Evolutionary conservation across 2,113 vertebrate species (phyloP), one percentile per base, ranked within the genome.

Genomic region (Indri indri): DNA sequence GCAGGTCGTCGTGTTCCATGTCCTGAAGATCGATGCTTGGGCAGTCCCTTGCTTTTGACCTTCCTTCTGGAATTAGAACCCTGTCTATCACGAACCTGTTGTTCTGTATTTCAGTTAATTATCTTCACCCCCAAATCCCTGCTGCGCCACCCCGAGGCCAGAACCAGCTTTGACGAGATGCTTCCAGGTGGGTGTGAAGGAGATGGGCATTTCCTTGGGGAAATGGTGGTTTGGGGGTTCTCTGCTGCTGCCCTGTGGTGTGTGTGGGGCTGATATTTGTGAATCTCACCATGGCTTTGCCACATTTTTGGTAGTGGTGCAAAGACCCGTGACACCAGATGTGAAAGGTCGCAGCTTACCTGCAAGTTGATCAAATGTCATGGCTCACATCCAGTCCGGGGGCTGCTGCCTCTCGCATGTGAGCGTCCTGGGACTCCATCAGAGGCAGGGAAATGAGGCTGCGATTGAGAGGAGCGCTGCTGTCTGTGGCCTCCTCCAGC

Each of bases 81-180:
- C 76, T 79, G 37, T 0, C 3, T 54, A 20, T 16, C 25, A 20
- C 91, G 82, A 96, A 61, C 81, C 52, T 96, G 20, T 83, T 77
- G 54, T 85, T 66, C 52, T 87, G 94, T 97, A 57, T 98, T 98
- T 71, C 98, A 99, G 99, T 98, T 99, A 83, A 99, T 99, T 8
- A 97, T 99, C 96, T 99, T 99, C 98, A 99, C 99, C 83, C 99
- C 99, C 66, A 99, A 99, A 97, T 99, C 99, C 0, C 98, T 99
- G 91, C 97, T 99, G 96, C 99, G 99, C 81, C 99, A 99, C 84
- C 99, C 99, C 0, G 99, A 99, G 98, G 99, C 99, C 96, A 99
- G 99, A 96, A 99, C 99, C 95, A 99, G 98, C 97, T 99, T 99
- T 0, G 99, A 99, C 0, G 99, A 99, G 89, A 99, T 99, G 99